phyloP scores from a whole-genome alignment of 2,797 vertebrate species.

The Tauraco hartlaubi region DNA sequence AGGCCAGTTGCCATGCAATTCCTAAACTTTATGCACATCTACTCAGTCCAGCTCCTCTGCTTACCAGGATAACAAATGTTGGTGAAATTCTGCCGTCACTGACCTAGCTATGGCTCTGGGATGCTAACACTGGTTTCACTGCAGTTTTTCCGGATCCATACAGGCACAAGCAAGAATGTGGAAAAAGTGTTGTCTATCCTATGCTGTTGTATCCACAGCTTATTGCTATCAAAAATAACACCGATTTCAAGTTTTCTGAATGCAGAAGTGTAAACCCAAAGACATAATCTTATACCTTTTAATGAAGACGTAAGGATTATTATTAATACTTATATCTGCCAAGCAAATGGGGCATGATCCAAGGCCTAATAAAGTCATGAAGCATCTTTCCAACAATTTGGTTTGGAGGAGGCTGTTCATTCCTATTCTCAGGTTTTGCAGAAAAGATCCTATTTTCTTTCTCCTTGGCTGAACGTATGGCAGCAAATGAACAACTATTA shows the following conservation, averaged over 20 bases:
- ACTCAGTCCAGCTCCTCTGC: not conserved
- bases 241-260: not conserved
- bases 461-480: not conserved
- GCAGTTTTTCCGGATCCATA: not conserved
- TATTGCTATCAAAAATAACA: not conserved
- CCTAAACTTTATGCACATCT: not conserved
- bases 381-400: not conserved
- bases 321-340: not conserved
- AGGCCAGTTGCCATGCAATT: not conserved
- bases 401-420: not conserved
- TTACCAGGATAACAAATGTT: not conserved
- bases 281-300: accelerated
- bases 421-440: not conserved
- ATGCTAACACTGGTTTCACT: not conserved
- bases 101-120: not conserved
- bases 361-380: not conserved
- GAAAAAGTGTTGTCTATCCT: not conserved
- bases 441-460: not conserved
- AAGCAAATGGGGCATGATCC: not conserved
- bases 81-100: not conserved
- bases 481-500: not conserved
- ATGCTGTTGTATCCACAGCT: not conserved
- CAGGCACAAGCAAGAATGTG: not conserved
- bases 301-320: not conserved
- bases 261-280: not conserved